Base-by-base conservation (phyloP, 1,140 invertebrate species). In the Ceratina calcarata region DNA sequence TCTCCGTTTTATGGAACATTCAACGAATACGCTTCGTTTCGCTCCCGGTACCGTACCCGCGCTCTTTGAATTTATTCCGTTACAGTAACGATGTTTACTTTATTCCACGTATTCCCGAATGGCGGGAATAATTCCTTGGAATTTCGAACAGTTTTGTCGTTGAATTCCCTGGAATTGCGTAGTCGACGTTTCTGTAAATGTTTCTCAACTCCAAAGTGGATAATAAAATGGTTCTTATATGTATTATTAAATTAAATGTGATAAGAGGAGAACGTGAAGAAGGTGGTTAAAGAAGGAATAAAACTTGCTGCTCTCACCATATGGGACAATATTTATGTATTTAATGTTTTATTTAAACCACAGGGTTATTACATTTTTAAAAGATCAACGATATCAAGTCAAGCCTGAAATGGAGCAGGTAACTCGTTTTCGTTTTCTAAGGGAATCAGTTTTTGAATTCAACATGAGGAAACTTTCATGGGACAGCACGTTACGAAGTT, bases 391-490 rank as follows among this genome's bases (percentile, higher is more conserved):
- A 15, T 20, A 22, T 18, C 45, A 32, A 78, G 55, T 78, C 55
- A 65, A 78, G 65, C 24, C 32, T 57, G 60, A 58, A 65, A 49
- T 2, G 16, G 58, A n/a, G 32, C 51, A 37, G 24, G 4, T 8
- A 72, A n/a, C n/a, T n/a, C n/a, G n/a, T n/a, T n/a, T n/a, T n/a
- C n/a, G n/a, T n/a, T n/a, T n/a, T n/a, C n/a, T n/a, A n/a, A n/a
- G n/a, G n/a, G 49, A 78, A 78, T 66, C n/a, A 69, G 60, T 73
- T 64, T 73, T 49, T 78, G 77, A 78, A 78, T 78, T 73, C 61
- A 78, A 72, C 77, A 78, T 73, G 69, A 73, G 77, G 64, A 78
- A 78, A 78, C 77, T 78, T 78, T 73, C 69, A 65, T 61, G 15
- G 60, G 60, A 72, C 49, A 62, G 20, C n/a, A 20, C 45, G 61